Evolutionary conservation across 1,140 invertebrate species (phyloP).

Genomic region (Penaeus vannamei): DNA sequence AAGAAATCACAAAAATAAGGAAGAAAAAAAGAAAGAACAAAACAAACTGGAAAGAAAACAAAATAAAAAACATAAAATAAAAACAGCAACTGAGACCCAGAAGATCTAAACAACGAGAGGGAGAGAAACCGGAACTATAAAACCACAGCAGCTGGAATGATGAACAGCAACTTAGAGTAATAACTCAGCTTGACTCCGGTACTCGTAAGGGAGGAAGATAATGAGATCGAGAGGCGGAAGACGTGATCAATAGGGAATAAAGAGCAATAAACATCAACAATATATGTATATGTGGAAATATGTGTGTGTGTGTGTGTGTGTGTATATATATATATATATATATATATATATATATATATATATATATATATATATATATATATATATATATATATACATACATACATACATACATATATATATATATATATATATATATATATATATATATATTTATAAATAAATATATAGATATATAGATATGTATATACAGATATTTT

Average conservation of each 20-base stretch:
- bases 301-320: too few species aligned
- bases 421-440: conserved; percentile 24
- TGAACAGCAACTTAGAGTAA: too few species aligned
- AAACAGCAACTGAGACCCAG: neutral
- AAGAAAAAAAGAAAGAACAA: conserved; percentile 7
- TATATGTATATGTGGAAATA: too few species aligned
- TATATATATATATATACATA: neutral
- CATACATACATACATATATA: neutral
- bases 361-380: too few species aligned
- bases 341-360: neutral
- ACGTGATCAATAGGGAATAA: too few species aligned
- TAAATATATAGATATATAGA: neutral
- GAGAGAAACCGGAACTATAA: too few species aligned
- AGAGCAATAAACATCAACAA: too few species aligned
- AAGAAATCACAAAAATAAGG: neutral
- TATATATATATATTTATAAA: conserved; percentile 18
- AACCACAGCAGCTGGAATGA: too few species aligned
- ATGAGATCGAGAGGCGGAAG: too few species aligned
- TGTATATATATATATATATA: neutral
- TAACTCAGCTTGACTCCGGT: too few species aligned
- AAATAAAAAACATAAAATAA: neutral
- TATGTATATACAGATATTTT: neutral
- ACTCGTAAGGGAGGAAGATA: too few species aligned
- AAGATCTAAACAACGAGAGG: neutral
- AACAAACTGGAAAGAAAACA: neutral